Conservation (phyloP, 2,113 vertebrate species). For the Platichthys flesus region DNA sequence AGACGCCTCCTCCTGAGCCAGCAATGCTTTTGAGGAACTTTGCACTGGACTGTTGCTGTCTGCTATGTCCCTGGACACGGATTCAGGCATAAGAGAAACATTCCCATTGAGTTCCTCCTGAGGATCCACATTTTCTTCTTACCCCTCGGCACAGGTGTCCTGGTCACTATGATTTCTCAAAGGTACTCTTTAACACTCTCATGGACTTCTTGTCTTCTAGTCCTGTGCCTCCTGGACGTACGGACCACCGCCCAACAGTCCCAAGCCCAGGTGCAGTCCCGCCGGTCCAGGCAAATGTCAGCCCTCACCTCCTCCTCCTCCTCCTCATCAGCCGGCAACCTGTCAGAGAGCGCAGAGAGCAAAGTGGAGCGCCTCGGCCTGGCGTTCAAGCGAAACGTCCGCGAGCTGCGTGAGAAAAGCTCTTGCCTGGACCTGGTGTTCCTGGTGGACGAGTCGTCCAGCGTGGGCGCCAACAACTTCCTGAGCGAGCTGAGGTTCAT, state of each 20-base stretch:
- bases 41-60: constrained; percentile 39
- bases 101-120: constrained; percentile 27
- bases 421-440: constrained; percentile 92
- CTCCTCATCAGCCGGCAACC: constrained; percentile 58
- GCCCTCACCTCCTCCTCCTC: constrained; percentile 15
- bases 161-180: constrained; percentile 67
- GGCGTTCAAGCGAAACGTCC: constrained; percentile 90
- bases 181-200: constrained; percentile 53
- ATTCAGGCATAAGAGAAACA: constrained; percentile 36
- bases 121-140: constrained; percentile 12
- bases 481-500: constrained; percentile 94
- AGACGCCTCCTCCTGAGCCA: constrained; percentile 36
- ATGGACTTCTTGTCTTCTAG: constrained; percentile 66
- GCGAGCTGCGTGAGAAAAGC: constrained; percentile 89
- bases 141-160: constrained; percentile 24
- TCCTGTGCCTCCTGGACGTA: constrained; percentile 62
- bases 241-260: constrained; percentile 55
- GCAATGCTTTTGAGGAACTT: constrained; percentile 73
- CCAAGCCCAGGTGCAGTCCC: constrained; percentile 46
- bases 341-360: constrained; percentile 84
- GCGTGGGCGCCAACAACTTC: constrained; percentile 93
- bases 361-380: constrained; percentile 92
- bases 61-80: constrained; percentile 40
- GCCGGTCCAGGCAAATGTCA: constrained; percentile 65
- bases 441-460: constrained; percentile 97